phyloP scores from a whole-genome alignment of 2,888 invertebrate species.

The Dyspetes luteomarginatus region DNA sequence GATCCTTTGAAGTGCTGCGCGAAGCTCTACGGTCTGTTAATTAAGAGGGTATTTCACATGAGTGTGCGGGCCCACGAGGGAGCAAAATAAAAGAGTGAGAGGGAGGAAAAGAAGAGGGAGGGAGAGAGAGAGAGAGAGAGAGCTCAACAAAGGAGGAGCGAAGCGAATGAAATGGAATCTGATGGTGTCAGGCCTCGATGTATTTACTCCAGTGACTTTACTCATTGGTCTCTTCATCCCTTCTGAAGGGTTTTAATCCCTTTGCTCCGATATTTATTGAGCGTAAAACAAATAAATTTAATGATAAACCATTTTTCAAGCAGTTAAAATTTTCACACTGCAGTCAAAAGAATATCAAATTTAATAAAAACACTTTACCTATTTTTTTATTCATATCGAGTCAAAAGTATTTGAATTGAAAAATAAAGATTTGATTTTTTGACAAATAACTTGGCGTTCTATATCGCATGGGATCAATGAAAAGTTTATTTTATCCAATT shows the following conservation, averaged over 20 bases:
- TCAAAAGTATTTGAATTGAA: too few species aligned
- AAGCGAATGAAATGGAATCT: slow-evolving; percentile 37
- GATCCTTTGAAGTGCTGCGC: slow-evolving; percentile 59
- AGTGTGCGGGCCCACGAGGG: slow-evolving; percentile 26
- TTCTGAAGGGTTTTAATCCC: slow-evolving; percentile 8
- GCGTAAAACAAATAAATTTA: not conserved
- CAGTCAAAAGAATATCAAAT: not conserved
- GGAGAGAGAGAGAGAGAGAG: slow-evolving; percentile 12
- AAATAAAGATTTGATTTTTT: too few species aligned
- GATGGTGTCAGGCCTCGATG: slow-evolving; percentile 67
- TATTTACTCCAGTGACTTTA: slow-evolving; percentile 64
- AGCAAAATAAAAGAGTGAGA: not conserved
- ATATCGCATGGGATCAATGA: too few species aligned
- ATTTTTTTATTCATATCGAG: too few species aligned
- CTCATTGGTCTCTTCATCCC: slow-evolving; percentile 55
- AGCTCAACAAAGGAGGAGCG: slow-evolving; percentile 14
- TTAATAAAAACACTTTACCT: too few species aligned
- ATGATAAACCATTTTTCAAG: not conserved
- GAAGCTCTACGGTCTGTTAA: slow-evolving; percentile 49
- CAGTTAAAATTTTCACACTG: not conserved
- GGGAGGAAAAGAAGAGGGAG: slow-evolving; percentile 19
- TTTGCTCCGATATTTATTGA: slow-evolving; percentile 12
- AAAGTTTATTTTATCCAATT: not conserved
- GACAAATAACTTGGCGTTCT: too few species aligned
- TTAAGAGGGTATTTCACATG: slow-evolving; percentile 61